A percentile compares a stretch with the other conserved stretches of the same genome.
Evolutionary conservation across 2,797 vertebrate species (phyloP).

Genomic region (Tokudaia muenninki): DNA sequence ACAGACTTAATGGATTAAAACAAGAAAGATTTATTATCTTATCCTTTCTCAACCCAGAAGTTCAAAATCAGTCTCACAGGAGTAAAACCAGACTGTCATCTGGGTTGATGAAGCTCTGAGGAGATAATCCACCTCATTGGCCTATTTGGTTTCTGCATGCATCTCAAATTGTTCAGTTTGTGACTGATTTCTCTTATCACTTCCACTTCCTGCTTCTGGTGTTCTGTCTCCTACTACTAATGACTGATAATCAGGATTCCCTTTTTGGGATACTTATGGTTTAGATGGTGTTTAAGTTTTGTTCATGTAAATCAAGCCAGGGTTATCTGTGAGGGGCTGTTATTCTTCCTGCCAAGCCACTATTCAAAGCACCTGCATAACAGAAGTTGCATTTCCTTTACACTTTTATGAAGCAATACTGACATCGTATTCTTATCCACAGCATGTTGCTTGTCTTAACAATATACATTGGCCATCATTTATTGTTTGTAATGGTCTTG

Average conservation of each 20-base stretch:
- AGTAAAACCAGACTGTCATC: neutral
- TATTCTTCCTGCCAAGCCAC: neutral
- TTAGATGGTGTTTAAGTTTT: neutral
- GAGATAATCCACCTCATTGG: neutral
- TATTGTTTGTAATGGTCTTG: neutral
- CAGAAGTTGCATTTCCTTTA: constrained; percentile 1
- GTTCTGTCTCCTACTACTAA: neutral
- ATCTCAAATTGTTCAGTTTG: neutral
- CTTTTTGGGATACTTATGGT: neutral
- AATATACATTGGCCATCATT: neutral
- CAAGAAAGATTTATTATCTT: constrained; percentile 19
- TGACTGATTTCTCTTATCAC: neutral
- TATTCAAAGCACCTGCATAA: neutral
- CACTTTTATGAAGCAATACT: neutral
- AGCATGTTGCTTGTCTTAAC: neutral
- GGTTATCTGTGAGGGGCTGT: neutral
- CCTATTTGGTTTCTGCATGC: neutral
- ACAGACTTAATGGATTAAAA: neutral
- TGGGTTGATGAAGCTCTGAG: neutral
- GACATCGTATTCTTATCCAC: neutral
- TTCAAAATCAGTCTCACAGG: neutral
- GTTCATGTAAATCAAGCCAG: neutral
- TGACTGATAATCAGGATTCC: neutral
- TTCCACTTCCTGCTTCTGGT: neutral
- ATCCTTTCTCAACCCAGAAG: neutral